Evolutionary conservation across 92 coral and sea anemone genomes (phyloP).

Genomic region (Epizoanthus ramosus): DNA sequence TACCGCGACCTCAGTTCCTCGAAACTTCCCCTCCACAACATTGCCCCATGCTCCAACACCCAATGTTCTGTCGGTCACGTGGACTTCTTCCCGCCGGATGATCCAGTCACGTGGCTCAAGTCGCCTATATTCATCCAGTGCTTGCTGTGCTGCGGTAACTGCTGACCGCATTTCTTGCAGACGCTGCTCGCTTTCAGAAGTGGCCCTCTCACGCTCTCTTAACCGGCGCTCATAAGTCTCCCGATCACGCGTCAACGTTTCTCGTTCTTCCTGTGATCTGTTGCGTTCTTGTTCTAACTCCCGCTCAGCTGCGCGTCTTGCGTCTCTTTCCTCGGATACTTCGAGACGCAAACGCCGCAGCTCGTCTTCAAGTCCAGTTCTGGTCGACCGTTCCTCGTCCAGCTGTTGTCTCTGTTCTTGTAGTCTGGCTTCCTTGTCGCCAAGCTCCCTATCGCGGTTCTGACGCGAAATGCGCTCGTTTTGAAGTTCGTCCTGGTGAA

Average conservation of each 20-base stretch:
- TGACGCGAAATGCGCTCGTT: slow-evolving; percentile 79
- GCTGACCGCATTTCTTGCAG: slow-evolving; percentile 68
- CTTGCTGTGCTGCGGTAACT: slow-evolving; percentile 68
- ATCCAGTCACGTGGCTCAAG: slow-evolving; percentile 99
- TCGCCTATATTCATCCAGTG: slow-evolving; percentile 82
- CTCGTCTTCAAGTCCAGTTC: slow-evolving; percentile 58
- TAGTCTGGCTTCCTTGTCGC: slow-evolving; percentile 61
- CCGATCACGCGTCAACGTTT: slow-evolving; percentile 28
- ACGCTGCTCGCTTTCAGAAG: slow-evolving; percentile 53
- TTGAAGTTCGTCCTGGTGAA: slow-evolving; percentile 76
- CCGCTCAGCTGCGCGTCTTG: slow-evolving; percentile 19
- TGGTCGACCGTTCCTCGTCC: slow-evolving; percentile 61
- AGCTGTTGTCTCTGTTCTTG: slow-evolving; percentile 61
- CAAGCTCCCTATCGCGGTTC: slow-evolving; percentile 65
- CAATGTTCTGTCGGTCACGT: slow-evolving; percentile 63
- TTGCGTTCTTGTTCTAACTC: slow-evolving; percentile 63
- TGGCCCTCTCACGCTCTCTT: slow-evolving; percentile 49
- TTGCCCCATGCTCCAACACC: slow-evolving; percentile 97
- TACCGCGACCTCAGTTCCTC: slow-evolving; percentile 87
- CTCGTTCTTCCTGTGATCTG: slow-evolving; percentile 47
- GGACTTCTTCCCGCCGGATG: slow-evolving; percentile 87
- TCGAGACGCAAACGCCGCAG: slow-evolving; percentile 58
- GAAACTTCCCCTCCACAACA: slow-evolving; percentile 89
- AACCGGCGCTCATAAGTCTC: slow-evolving; percentile 44
- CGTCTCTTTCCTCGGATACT: slow-evolving; percentile 52